Evolutionary conservation across 2,888 invertebrate genomes (phyloP).

Genomic region (Luffia ferchaultella): DNA sequence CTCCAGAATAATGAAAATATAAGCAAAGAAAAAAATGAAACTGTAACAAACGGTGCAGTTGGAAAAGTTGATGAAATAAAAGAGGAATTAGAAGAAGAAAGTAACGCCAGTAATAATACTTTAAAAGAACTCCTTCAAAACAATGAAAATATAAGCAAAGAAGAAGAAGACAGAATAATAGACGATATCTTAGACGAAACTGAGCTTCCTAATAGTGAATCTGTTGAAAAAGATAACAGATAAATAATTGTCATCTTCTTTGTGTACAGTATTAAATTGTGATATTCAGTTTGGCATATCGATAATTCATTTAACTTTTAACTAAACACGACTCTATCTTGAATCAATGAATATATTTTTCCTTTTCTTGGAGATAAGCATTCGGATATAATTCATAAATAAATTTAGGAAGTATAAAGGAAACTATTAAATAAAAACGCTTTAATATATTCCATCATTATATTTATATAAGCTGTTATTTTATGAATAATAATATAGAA

Average conservation of each 20-base stretch:
- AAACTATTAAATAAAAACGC: no score
- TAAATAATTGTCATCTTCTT: not conserved
- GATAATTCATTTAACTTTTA: not conserved
- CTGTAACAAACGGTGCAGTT: slow-evolving; percentile 6
- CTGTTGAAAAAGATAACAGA: slow-evolving; percentile 5
- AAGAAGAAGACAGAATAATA: slow-evolving; percentile 26
- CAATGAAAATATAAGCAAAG: slow-evolving; percentile 18
- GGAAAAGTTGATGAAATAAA: slow-evolving; percentile 5
- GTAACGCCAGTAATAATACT: slow-evolving; percentile 8
- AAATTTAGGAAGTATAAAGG: no score
- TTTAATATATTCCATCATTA: no score
- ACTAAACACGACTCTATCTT: no score
- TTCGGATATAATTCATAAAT: no score
- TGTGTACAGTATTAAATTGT: not conserved
- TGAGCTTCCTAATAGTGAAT: not conserved
- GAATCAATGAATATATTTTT: no score
- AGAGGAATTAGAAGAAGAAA: not conserved
- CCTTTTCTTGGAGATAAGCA: no score
- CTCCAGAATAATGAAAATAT: not conserved
- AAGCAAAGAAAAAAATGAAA: slow-evolving; percentile 4
- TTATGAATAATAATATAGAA: no score
- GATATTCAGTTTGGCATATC: not conserved
- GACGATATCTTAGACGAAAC: slow-evolving; percentile 6
- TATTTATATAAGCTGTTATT: no score
- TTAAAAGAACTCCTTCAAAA: slow-evolving; percentile 19